phyloP scores from a whole-genome alignment of 2,888 invertebrate genomes.

The Macrophya alboannulata region DNA sequence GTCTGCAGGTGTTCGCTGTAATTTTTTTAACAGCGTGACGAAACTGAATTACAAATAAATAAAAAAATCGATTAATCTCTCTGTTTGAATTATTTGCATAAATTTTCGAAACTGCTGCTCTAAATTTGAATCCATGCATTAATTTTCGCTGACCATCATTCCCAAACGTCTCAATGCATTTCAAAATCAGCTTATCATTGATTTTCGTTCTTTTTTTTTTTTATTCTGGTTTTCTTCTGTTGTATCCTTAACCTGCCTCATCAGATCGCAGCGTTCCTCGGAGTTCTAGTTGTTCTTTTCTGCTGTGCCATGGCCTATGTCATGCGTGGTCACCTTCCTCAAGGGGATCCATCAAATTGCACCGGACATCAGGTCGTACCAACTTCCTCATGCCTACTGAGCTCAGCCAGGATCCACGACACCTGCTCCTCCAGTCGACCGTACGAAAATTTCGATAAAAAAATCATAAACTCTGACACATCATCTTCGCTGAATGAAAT shows the following conservation, averaged over 20 bases:
- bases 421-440: conserved; percentile 32
- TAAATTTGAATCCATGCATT: neutral
- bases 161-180: neutral
- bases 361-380: neutral
- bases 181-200: neutral
- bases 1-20: too few relatives aligned
- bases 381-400: conserved; percentile 4
- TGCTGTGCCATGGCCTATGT: conserved; percentile 63
- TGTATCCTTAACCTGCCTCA: conserved; percentile 58
- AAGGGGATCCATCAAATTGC: conserved; percentile 59
- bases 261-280: conserved; percentile 63
- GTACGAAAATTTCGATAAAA: conserved; percentile 27
- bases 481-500: conserved; percentile 17
- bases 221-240: neutral
- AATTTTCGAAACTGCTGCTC: neutral
- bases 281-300: conserved; percentile 61
- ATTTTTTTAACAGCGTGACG: too few relatives aligned
- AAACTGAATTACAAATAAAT: neutral
- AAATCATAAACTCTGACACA: conserved; percentile 1
- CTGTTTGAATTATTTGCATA: neutral
- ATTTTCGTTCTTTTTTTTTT: neutral
- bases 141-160: neutral
- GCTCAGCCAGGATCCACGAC: conserved; percentile 22
- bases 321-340: conserved; percentile 59
- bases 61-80: neutral